Evolutionary conservation across 2,888 invertebrate genomes (phyloP), one percentile per base, ranked within the genome.

Genomic region (Hyalella azteca): DNA sequence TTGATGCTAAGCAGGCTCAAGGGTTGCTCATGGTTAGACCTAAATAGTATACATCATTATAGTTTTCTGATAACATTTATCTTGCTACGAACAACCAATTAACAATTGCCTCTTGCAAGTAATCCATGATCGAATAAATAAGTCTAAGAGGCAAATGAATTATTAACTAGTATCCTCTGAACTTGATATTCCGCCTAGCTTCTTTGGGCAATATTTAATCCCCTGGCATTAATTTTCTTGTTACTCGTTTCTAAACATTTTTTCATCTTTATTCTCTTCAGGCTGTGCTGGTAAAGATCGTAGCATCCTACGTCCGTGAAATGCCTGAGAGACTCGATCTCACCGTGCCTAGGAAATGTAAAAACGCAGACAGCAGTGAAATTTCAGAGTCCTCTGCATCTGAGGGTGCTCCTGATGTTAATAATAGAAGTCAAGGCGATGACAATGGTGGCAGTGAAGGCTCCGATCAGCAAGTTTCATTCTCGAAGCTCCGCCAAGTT

Each of bases 281-380:
- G 82, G 82, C 79, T 73, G 81, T 80, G n/a, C 60, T 82, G 40
- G 81, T 82, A n/a, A 82, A 82, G 41, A 79, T 81, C 9, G 80
- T 81, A 79, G 77, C 81, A 48, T 76, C 75, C n/a, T 81, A 78
- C 59, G 60, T 82, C 7, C 79, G 75, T 36, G 59, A 78, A 73
- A 75, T 82, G 40, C 82, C 82, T 26, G 81, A 79, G 36, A 48
- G 75, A 41, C 78, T 81, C 26, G 82, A 77, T 3, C 77, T 82
- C 60, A 77, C 48, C 29, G 39, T 66, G 7, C 66, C 66, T 9
- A 66, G 36, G 66, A 66, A 39, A 36, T 39, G 36, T 2, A 66
- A 66, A 36, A 11, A 19, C 11, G 15, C 66, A 1, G 15, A 15
- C 15, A 2, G n/a, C 36, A 3, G 15, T 2, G 66, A 36, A 19